Evolutionary conservation across 2,797 vertebrate genomes (phyloP).

Genomic region (Syngnathus rostellatus): DNA sequence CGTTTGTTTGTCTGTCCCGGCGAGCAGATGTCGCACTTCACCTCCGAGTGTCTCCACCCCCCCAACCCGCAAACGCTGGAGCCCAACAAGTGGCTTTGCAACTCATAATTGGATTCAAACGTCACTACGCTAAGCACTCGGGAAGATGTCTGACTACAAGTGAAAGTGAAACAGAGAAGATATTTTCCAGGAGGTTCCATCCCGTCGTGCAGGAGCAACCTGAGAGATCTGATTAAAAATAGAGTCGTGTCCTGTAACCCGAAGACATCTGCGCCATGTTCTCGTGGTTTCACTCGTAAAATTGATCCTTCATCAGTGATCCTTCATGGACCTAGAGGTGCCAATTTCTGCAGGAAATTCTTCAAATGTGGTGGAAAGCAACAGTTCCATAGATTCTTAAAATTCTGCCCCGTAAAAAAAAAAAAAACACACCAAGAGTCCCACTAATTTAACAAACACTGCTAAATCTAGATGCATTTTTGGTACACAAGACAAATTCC

Average conservation of each 20-base stretch:
- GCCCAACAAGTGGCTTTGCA: constrained; percentile 39
- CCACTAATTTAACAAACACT: neutral
- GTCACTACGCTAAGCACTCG: neutral
- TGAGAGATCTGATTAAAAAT: neutral
- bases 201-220: neutral
- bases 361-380: no score
- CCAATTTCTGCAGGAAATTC: no score
- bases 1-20: neutral
- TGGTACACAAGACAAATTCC: neutral
- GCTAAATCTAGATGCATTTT: neutral
- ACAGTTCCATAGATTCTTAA: no score
- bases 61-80: no score
- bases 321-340: no score
- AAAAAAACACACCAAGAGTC: no score
- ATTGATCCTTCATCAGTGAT: no score
- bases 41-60: neutral
- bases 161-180: neutral
- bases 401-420: no score
- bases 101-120: constrained; percentile 65
- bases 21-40: neutral
- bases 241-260: neutral
- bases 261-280: neutral
- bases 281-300: neutral
- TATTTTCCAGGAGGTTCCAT: neutral
- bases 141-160: neutral